Base-by-base conservation (phyloP, 2,113 vertebrate genomes). In the Heloderma charlesbogerti region DNA sequence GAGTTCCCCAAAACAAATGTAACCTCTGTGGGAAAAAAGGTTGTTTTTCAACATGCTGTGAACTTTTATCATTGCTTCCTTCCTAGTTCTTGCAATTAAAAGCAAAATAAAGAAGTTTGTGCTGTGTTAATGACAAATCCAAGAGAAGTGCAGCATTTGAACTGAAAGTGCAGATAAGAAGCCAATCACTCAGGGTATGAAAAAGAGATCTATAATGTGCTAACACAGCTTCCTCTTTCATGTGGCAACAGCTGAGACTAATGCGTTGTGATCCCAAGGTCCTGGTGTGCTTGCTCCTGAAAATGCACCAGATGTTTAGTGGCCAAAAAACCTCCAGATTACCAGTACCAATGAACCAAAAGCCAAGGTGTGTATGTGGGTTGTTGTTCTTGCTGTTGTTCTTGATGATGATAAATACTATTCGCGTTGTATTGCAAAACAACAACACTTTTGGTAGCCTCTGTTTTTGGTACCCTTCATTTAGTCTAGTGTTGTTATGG, bases 251-350 rank as follows among this genome's bases (percentile, higher is more conserved):
- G 54, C 94, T 95, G 95, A 96, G 94, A 95, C 93, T 95, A 96
- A 96, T 95, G 96, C 94, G 96, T 96, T 96, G 95, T 94, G 95
- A 94, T 96, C 96, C 95, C 94, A 96, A 96, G 96, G 95, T 94
- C 95, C 94, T 93, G 94, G 94, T 95, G 94, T 87, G 85, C 69
- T 43, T 96, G 94, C 93, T 95, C 94, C 91, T 95, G 95, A 91
- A 96, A 96, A 95, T 94, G 94, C 94, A 96, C 96, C 95, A 96
- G 94, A 95, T 93, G 95, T 95, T 95, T 94, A 95, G 91, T 13
- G 92, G 93, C 94, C 95, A 94, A 94, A 51, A 79, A 43, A 95
- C 94, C 93, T 94, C 93, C 91, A 95, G 93, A 94, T 86, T 95
- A 94, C 92, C 93, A 69, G 92, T 95, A 94, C 94, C 94, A 96